Evolutionary conservation across 1,140 invertebrate species (phyloP).

Genomic region (Centruroides vittatus): DNA sequence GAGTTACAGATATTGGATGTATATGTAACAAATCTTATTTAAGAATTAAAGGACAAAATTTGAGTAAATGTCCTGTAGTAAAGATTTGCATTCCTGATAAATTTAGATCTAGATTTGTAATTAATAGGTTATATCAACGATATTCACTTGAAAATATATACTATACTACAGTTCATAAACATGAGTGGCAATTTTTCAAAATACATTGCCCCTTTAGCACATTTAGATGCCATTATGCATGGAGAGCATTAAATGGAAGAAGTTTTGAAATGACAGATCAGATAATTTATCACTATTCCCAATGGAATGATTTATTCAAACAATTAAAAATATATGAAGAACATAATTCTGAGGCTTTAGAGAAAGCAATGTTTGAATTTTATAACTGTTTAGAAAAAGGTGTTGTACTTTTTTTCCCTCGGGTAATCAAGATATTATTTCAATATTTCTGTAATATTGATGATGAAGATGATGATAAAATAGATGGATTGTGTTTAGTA

Average conservation of each 20-base stretch:
- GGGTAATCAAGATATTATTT: not conserved
- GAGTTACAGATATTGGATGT: constrained; percentile 5
- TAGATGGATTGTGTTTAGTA: constrained; percentile 7
- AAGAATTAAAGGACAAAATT: not conserved
- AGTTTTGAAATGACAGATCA: not conserved
- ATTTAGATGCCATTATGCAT: constrained; percentile 13
- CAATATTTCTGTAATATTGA: constrained; percentile 8
- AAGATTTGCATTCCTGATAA: constrained; percentile 7
- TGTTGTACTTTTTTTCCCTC: constrained; percentile 2
- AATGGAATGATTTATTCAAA: not conserved
- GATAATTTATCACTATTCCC: not conserved
- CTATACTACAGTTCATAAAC: not conserved
- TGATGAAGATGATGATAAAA: not conserved
- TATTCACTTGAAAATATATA: constrained; percentile 3
- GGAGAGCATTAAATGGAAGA: constrained; percentile 1
- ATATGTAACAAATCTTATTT: constrained; percentile 4
- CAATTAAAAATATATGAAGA: not conserved
- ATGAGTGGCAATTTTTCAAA: not conserved
- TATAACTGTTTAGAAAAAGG: constrained; percentile 5
- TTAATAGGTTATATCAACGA: constrained; percentile 3
- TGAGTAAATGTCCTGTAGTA: constrained; percentile 6
- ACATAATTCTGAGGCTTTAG: constrained; percentile 3
- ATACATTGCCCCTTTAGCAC: not conserved
- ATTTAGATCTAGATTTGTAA: constrained; percentile 2
- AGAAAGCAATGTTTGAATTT: constrained; percentile 4